Base-by-base conservation (phyloP, 1,140 invertebrate species). In the Drosophila neocordata region DNA sequence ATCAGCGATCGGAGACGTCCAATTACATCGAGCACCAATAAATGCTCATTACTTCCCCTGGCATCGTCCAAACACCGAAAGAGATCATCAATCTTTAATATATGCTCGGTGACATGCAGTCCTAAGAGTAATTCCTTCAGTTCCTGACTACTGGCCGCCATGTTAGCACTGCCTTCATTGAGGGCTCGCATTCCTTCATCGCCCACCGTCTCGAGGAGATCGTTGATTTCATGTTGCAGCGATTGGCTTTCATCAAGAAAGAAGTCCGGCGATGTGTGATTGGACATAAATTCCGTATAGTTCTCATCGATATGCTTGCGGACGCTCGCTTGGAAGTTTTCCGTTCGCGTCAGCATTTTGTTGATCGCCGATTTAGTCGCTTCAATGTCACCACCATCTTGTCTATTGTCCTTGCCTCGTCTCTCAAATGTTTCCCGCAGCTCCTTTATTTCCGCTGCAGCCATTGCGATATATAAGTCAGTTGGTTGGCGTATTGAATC, bases 211-310 rank as follows among this genome's bases (percentile, higher is more conserved):
- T 78, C 59, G 0, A 90, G 63, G 11, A 92, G 51, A 15, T 91
- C 74, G 4, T 58, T 69, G 4, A 90, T 71, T 34, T 92, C 91
- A 1, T 67, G 69, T 15, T 69, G 53, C 1, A 92, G 38, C 1
- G 69, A 58, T 4, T 65, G 66, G 0, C 74, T 73, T 48, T 92
- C 88, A 8, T 92, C 89, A 18, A 92, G 67, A 15, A 74, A 89
- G 13, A 77, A 65, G 15, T 87, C 85, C 15, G 89, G 77, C 1
- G 83, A 68, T 7, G 78, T 87, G 48, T 91, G 70, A 57, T 89
- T 91, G 22, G 89, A 76, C 75, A 92, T 77, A 20, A 92, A 92
- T 5, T 92, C 89, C 0, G 65, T 65, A 44, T 91, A 91, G 60
- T 92, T 91, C 6, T 82, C 73, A 13, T 91, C 84, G 5, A 92